These are phyloP conservation scores for Serrognathus titanus DNA, from an alignment of 2,888 invertebrate species.

Conservation along the genomic window DNA sequence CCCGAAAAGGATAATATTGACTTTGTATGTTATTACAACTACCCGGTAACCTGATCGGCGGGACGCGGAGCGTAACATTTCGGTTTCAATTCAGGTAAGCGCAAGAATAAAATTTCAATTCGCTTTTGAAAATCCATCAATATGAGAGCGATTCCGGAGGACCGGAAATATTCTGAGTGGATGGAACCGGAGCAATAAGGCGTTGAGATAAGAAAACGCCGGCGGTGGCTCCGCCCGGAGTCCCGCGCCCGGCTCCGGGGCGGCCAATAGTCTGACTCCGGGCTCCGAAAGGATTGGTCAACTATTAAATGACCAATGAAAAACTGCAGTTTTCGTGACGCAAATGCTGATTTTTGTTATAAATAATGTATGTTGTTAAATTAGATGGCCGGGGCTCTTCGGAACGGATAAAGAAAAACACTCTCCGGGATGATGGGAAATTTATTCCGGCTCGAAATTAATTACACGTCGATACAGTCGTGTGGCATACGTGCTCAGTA, in stretches of 20 bases:
- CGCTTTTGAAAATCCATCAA: constrained; percentile 33
- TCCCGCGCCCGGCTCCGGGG: constrained; percentile 34
- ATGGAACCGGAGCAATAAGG: constrained; percentile 44
- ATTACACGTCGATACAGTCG: constrained; percentile 3
- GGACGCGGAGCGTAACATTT: not conserved
- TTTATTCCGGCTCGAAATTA: constrained; percentile 8
- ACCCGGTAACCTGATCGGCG: not conserved
- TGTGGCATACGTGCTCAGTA: not conserved
- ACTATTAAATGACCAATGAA: constrained; percentile 45
- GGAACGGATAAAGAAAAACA: constrained; percentile 7
- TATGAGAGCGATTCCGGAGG: constrained; percentile 27
- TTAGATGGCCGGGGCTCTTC: constrained; percentile 29
- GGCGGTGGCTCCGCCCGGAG: constrained; percentile 42
- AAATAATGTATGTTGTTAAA: constrained; percentile 49
- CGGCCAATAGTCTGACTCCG: constrained; percentile 42
- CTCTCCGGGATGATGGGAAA: not conserved
- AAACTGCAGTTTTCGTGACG: constrained; percentile 41
- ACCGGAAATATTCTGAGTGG: constrained; percentile 33
- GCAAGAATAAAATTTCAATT: constrained; percentile 32
- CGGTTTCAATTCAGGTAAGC: constrained; percentile 4
- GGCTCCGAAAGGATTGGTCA: constrained; percentile 45
- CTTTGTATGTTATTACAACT: too few relatives aligned
- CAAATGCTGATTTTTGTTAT: constrained; percentile 46
- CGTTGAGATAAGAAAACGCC: constrained; percentile 45
- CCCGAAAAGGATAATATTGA: too few relatives aligned